Evolutionary conservation across 2,113 vertebrate species (phyloP).

Genomic region (Ramphastos sulfuratus): DNA sequence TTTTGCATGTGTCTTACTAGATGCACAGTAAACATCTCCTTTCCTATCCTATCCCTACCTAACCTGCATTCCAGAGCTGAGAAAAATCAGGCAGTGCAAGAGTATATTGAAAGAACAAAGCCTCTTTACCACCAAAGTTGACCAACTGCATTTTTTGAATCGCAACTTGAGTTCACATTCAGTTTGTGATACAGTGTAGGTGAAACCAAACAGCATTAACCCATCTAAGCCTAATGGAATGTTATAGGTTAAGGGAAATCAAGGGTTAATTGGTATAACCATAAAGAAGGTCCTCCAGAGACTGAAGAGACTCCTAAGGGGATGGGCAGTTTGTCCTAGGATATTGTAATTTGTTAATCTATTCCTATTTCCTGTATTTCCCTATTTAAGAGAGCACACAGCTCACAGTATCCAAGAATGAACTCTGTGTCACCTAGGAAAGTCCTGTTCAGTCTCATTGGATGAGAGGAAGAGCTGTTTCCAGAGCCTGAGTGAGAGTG

Average conservation of each 20-base stretch:
- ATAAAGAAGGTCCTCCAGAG: too few relatives aligned
- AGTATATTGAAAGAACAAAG: neutral
- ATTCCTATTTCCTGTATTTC: too few relatives aligned
- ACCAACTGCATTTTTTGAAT: neutral
- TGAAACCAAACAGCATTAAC: neutral
- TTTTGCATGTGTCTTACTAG: neutral
- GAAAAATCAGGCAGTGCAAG: neutral
- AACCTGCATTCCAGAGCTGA: neutral
- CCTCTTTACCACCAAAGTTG: neutral
- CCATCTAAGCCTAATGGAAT: neutral
- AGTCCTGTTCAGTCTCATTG: too few relatives aligned
- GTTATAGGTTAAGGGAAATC: neutral
- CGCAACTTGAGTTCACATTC: neutral
- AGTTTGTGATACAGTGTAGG: neutral
- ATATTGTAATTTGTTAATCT: too few relatives aligned
- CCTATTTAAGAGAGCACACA: too few relatives aligned
- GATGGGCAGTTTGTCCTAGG: too few relatives aligned
- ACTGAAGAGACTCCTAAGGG: too few relatives aligned
- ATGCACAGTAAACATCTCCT: neutral
- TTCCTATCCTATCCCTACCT: neutral
- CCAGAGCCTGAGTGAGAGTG: too few relatives aligned
- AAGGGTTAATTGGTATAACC: too few relatives aligned
- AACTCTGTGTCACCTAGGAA: too few relatives aligned
- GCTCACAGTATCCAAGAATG: too few relatives aligned
- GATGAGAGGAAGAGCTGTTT: too few relatives aligned